Evolutionary conservation across 2,888 invertebrate species (phyloP).

Genomic region (Notocelia uddmanniana): DNA sequence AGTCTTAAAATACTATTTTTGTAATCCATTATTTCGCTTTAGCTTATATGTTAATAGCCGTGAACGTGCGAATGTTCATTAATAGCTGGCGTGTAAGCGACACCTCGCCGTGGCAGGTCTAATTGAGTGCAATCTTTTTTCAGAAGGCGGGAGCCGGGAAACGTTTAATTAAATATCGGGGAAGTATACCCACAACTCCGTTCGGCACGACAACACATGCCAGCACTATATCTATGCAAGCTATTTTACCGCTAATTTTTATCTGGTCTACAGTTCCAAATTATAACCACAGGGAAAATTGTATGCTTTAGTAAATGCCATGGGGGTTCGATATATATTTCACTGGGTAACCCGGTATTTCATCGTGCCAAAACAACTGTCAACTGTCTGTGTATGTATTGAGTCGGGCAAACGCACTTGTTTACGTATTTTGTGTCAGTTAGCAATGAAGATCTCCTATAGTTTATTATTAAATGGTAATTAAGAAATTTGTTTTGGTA

Average conservation of each 20-base stretch:
- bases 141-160: conserved; percentile 35
- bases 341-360: background rate
- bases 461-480: background rate
- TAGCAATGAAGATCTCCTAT: background rate
- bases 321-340: background rate
- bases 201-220: conserved; percentile 26
- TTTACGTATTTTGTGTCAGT: background rate
- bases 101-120: background rate
- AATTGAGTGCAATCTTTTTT: conserved; percentile 47
- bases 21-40: background rate
- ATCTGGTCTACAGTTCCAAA: background rate
- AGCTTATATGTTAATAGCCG: background rate
- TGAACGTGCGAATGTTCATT: conserved; percentile 17
- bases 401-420: background rate
- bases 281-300: background rate
- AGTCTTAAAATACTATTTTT: too few species aligned
- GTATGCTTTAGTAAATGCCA: too few species aligned
- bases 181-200: conserved; percentile 32
- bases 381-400: too few species aligned
- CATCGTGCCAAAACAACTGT: too few species aligned
- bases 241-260: background rate
- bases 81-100: background rate
- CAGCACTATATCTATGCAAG: background rate
- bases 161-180: conserved; percentile 48
- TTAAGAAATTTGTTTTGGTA: background rate